Evolutionary conservation across 1,140 invertebrate species (phyloP), one percentile per base, ranked within the genome.

Genomic region (Zaprionus tsacasi): DNA sequence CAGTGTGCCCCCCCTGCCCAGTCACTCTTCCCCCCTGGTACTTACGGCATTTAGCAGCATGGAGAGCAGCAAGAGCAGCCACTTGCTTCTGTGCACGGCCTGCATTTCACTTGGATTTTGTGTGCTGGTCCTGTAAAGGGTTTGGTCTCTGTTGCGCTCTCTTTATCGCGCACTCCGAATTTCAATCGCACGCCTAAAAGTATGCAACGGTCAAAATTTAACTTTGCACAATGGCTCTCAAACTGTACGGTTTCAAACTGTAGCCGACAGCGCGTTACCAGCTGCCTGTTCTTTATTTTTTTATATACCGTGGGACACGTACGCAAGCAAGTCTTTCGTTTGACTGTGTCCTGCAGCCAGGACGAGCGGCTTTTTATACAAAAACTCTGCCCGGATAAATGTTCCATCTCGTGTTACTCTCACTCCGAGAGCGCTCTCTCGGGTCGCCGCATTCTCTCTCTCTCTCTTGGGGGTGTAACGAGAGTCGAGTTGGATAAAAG

Each of bases 31-130:
- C 5, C 4, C 13, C 13, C 35, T 6, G n/a, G n/a, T 52, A 89
- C 85, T 88, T 89, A 88, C 85, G 63, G 85, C 85, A 79, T 88
- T 88, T 27, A 88, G 78, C 59, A 88, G 78, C 85, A 89, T 89
- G 25, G 85, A 81, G 54, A 88, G 75, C 71, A 88, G 61, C 66
- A 88, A 66, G 55, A 89, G 21, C 38, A 88, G 66, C 78, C 81
- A 88, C 64, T 75, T 85, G 71, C 81, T 89, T 50, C 67, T 67
- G 81, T 89, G 85, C 85, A 85, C 71, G 69, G 75, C 35, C 78
- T 89, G 85, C 85, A 88, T 88, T 75, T 21, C 21, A 2, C 21
- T 50, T 66, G 17, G 63, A 17, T 43, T 8, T 0, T 33, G 30
- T 33, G 30, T 33, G 30, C 30, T 21, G 4, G 30, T 33, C 30